Conservation (phyloP, 2,888 invertebrate genomes). For the Eubasilissa splendida region DNA sequence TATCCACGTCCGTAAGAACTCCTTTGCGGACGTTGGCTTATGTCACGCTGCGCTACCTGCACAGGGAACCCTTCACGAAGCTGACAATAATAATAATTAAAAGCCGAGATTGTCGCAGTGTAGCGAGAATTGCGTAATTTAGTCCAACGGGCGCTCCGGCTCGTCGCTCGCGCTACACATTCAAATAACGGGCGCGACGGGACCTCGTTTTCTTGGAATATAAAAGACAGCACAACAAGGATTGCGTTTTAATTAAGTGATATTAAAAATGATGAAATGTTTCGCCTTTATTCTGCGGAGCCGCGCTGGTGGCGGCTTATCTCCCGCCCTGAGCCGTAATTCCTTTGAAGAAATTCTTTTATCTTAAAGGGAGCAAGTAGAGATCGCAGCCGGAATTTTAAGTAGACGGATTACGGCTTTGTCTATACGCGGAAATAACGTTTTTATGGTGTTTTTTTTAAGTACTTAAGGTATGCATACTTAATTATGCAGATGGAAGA, state of each 20-base stretch:
- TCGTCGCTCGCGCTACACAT: background rate
- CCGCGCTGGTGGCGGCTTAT: too few relatives aligned
- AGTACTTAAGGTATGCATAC: too few relatives aligned
- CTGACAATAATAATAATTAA: too few relatives aligned
- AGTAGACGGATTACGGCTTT: background rate
- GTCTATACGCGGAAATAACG: background rate
- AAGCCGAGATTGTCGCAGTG: too few relatives aligned
- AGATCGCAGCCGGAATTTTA: background rate
- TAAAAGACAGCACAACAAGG: constrained; percentile 2
- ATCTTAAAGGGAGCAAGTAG: constrained; percentile 8
- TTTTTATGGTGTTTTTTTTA: too few relatives aligned
- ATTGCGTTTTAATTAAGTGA: constrained; percentile 21
- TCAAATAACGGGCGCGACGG: background rate
- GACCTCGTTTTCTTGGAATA: background rate
- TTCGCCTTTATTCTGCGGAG: constrained; percentile 2
- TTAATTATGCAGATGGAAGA: too few relatives aligned
- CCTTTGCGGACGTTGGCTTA: too few relatives aligned
- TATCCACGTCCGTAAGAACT: too few relatives aligned
- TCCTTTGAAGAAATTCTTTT: constrained; percentile 13
- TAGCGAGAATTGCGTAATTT: too few relatives aligned
- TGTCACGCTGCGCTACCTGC: too few relatives aligned
- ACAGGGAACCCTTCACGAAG: too few relatives aligned
- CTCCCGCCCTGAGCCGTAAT: background rate
- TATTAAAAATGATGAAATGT: constrained; percentile 26
- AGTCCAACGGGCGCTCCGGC: too few relatives aligned